phyloP scores from a whole-genome alignment of 2,797 vertebrate species.

The Hyperoplus lanceolatus region DNA sequence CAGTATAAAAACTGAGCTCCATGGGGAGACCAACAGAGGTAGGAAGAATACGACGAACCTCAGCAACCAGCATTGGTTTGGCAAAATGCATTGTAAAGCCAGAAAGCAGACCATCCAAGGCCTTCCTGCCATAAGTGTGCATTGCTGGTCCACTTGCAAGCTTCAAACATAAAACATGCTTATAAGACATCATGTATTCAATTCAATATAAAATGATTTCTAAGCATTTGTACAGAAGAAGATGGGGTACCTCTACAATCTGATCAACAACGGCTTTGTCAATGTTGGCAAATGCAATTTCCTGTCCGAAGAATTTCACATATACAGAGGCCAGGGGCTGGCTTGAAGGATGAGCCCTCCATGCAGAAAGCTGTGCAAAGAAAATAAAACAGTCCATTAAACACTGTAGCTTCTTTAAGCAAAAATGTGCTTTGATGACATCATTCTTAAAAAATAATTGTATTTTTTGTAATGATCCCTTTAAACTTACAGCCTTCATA shows the following conservation, averaged over 20 bases:
- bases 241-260: conserved; percentile 79
- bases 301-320: conserved; percentile 88
- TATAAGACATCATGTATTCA: conserved; percentile 9
- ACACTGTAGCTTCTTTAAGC: neutral
- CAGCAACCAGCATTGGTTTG: conserved; percentile 82
- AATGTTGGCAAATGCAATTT: conserved; percentile 83
- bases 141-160: conserved; percentile 63
- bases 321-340: conserved; percentile 81
- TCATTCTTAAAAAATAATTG: neutral
- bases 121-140: conserved; percentile 51
- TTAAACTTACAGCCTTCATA: conserved; percentile 82
- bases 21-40: conserved; percentile 86
- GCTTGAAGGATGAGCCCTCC: conserved; percentile 82
- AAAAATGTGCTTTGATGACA: neutral
- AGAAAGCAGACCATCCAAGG: conserved; percentile 69
- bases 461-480: neutral
- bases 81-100: conserved; percentile 75
- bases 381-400: conserved; percentile 21
- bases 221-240: neutral
- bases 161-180: conserved; percentile 64
- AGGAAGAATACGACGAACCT: conserved; percentile 85
- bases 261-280: conserved; percentile 84
- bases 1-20: conserved; percentile 84
- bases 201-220: neutral
- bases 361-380: conserved; percentile 82